Conservation (phyloP, 1,140 invertebrate species). For the Bombus fervidus region DNA sequence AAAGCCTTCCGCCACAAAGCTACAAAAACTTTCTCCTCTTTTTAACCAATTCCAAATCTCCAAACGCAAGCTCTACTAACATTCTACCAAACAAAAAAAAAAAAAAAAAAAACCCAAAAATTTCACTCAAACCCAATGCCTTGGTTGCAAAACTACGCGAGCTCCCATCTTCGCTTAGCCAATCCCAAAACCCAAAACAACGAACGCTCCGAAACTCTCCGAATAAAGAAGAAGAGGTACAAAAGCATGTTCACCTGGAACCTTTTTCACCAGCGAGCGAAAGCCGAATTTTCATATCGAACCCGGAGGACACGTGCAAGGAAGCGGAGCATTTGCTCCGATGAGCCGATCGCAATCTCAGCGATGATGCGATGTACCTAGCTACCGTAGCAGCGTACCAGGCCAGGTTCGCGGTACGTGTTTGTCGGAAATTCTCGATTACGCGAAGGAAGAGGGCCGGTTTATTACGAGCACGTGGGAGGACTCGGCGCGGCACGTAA, state of each 20-base stretch:
- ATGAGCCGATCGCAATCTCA: conserved; percentile 68
- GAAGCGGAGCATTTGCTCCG: conserved; percentile 41
- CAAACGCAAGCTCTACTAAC: too few species aligned
- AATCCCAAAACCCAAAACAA: too few species aligned
- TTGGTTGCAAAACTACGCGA: too few species aligned
- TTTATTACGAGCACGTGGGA: conserved; percentile 76
- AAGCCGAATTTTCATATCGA: conserved; percentile 35
- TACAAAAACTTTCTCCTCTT: background rate
- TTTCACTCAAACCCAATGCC: too few species aligned
- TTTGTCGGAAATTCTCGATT: conserved; percentile 71
- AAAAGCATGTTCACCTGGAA: too few species aligned
- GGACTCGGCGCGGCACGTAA: conserved; percentile 59
- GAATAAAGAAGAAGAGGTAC: background rate
- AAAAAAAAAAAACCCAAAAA: too few species aligned
- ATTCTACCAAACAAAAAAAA: background rate
- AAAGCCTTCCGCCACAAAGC: background rate
- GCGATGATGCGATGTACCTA: conserved; percentile 46
- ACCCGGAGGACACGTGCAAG: conserved; percentile 44
- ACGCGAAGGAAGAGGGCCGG: conserved; percentile 61
- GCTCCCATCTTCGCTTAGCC: too few species aligned
- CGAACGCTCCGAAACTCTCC: accelerated
- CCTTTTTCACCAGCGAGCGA: background rate
- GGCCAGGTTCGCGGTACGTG: conserved; percentile 53
- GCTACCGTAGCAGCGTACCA: background rate
- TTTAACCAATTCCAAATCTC: too few species aligned